These are phyloP conservation scores for Parasteatoda lunata DNA, from an alignment of 2,888 invertebrate species.

Conservation along the genomic window DNA sequence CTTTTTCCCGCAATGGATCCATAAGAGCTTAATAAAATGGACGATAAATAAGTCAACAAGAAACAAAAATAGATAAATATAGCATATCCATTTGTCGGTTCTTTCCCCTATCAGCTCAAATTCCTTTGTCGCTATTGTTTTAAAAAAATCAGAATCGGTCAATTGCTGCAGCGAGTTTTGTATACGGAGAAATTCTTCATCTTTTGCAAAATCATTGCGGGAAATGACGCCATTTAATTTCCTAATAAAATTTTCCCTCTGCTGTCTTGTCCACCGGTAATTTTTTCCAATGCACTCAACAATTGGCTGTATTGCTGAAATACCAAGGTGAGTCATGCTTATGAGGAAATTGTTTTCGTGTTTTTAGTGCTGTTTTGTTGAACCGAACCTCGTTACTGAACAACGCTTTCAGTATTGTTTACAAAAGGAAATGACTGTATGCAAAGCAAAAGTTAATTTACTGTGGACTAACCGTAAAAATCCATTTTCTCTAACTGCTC, in stretches of 20 bases:
- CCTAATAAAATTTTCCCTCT: conserved; percentile 1
- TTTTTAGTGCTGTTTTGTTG: conserved; percentile 45
- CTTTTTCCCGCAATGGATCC: background rate
- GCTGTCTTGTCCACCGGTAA: background rate
- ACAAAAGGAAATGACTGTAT: background rate
- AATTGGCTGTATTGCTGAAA: background rate
- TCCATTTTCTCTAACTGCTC: no score
- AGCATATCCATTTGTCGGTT: conserved; percentile 9
- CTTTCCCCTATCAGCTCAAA: conserved; percentile 20
- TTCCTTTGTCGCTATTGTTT: conserved; percentile 36
- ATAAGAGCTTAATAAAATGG: background rate
- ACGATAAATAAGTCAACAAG: conserved; percentile 35
- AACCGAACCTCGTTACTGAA: conserved; percentile 8
- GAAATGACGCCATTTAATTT: conserved; percentile 51
- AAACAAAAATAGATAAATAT: background rate
- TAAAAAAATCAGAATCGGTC: conserved; percentile 28
- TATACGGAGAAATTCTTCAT: conserved; percentile 10
- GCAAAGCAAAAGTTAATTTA: background rate
- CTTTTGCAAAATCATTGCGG: conserved; percentile 43
- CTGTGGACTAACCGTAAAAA: background rate
- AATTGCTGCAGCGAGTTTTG: conserved; percentile 25
- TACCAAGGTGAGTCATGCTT: conserved; percentile 10
- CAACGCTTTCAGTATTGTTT: background rate
- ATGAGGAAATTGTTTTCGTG: background rate
- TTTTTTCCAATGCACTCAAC: conserved; percentile 1